Percentiles rank a stretch among this genome's conserved stretches.
Conservation (phyloP, 2,113 vertebrate genomes). For the Urocitellus parryii region DNA sequence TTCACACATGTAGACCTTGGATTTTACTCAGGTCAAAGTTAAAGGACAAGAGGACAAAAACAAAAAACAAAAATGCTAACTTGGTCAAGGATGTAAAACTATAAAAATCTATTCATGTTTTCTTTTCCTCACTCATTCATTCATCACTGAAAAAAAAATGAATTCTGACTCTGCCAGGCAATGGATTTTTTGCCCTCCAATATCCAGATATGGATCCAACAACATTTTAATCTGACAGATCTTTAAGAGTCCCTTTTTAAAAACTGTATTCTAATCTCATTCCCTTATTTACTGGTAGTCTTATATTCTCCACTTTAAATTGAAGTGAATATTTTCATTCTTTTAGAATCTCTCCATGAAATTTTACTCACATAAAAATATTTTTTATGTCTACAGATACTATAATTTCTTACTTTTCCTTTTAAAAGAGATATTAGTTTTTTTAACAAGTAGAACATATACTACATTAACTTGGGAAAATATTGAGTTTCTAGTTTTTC, state of each 20-base stretch:
- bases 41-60: background rate
- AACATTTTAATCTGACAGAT: background rate
- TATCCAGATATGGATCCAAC: background rate
- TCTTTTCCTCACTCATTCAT: background rate
- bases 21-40: background rate
- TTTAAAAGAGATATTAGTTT: background rate
- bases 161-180: too few species aligned
- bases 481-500: background rate
- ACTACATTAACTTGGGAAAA: background rate
- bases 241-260: background rate
- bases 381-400: background rate
- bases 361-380: slow-evolving; percentile 33
- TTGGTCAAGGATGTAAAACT: background rate
- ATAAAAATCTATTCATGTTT: background rate
- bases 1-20: background rate
- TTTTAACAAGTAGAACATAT: background rate
- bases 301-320: background rate
- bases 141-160: background rate
- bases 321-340: background rate
- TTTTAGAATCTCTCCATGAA: background rate
- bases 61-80: background rate
- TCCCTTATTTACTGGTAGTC: background rate
- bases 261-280: background rate
- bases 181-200: background rate
- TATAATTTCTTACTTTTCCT: background rate